These are phyloP conservation scores for Dryoscopus gambensis DNA, from an alignment of 2,113 vertebrate species.

Conservation along the genomic window DNA sequence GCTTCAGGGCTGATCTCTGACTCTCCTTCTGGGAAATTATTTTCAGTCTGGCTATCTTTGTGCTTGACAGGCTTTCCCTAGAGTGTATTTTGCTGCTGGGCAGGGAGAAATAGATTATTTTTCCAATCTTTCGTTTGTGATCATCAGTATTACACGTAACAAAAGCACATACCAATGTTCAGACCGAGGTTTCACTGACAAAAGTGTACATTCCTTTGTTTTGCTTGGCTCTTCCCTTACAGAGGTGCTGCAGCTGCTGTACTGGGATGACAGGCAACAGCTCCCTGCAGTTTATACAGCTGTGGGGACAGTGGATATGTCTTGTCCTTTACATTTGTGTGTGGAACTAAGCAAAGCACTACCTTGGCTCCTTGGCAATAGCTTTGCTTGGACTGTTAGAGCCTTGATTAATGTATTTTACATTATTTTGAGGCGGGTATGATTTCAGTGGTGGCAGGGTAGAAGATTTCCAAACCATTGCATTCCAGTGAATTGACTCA, in stretches of 20 bases:
- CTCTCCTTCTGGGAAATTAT: neutral
- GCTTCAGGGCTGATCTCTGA: neutral
- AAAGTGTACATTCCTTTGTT: neutral
- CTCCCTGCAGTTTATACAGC: neutral
- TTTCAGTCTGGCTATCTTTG: neutral
- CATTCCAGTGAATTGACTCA: neutral
- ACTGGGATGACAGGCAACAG: neutral
- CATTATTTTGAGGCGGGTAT: neutral
- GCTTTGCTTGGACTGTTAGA: neutral
- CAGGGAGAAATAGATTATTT: neutral
- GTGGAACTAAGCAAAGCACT: neutral
- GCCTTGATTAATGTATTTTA: neutral
- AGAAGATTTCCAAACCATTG: neutral
- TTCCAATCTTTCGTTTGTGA: neutral
- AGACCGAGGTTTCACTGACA: neutral
- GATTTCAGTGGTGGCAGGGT: neutral
- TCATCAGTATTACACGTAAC: neutral
- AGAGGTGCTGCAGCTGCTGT: neutral
- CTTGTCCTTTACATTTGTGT: neutral
- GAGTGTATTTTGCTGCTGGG: neutral
- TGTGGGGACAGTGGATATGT: neutral
- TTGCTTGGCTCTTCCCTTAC: neutral
- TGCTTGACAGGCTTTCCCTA: neutral
- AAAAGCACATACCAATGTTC: neutral
- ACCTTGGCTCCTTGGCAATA: neutral